Conservation (phyloP, 2,797 vertebrate species). For the Argya squamiceps region DNA sequence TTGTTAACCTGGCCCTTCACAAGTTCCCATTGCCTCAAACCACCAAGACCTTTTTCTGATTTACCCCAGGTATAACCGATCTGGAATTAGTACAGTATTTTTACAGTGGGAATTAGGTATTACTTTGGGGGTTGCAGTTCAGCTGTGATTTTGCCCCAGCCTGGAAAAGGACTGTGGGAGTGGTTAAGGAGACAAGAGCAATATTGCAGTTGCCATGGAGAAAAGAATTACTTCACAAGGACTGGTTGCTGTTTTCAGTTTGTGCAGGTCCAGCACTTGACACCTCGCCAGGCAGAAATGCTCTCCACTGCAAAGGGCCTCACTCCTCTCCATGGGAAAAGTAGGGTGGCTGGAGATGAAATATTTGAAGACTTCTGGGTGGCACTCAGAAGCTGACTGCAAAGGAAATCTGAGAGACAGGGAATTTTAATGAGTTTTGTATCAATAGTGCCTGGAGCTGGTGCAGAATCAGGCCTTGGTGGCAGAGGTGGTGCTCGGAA, state of each 20-base stretch:
- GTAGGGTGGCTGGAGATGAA: not conserved
- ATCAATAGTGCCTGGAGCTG: not conserved
- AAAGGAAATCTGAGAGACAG: not conserved
- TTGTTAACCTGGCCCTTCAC: not conserved
- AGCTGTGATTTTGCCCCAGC: not conserved
- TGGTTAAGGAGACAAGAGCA: not conserved
- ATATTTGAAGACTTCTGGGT: not conserved
- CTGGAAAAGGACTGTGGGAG: not conserved
- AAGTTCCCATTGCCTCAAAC: not conserved
- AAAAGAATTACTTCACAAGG: not conserved
- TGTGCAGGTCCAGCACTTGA: not conserved
- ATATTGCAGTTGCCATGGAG: not conserved
- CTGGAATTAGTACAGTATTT: not conserved
- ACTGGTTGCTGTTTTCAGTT: not conserved
- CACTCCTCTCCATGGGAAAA: not conserved
- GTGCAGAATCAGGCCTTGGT: not conserved
- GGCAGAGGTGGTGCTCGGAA: rapidly evolving
- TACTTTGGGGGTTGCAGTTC: not conserved
- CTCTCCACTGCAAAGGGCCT: not conserved
- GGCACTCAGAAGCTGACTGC: not conserved
- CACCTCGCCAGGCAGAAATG: not conserved
- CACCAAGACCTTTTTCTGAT: not conserved
- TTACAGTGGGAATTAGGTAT: not conserved
- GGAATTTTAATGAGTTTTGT: not conserved
- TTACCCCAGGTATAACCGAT: rapidly evolving